Evolutionary conservation across 2,113 vertebrate species (phyloP), one percentile per base, ranked within the genome.

Genomic region (Mus musculus): DNA sequence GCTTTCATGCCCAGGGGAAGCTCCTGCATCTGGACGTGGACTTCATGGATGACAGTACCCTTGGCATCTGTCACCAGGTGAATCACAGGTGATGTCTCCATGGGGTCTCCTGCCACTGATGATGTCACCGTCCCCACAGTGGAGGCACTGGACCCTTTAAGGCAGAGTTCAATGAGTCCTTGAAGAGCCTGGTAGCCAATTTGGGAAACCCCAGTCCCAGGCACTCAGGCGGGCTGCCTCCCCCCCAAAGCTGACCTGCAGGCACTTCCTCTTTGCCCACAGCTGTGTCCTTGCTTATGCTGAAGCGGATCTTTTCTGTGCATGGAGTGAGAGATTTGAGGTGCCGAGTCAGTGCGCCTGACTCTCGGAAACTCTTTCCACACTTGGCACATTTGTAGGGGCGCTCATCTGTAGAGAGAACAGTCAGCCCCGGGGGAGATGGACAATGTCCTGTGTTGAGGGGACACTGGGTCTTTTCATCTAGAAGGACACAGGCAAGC

Each of bases 311-410:
- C 97, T 99, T 99, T 96, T 99, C 99, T 0, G 99, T 99, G 98
- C 99, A 99, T 0, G 99, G 99, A 0, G 99, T 99, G 92, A 99
- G 98, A 49, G 99, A 99, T 97, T 99, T 99, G 81, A 99, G 98
- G 96, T 99, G 99, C 97, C 99, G 98, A 33, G 99, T 99, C 97
- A 99, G 98, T 2, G 99, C 99, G 0, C 99, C 99, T 0, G 99
- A 99, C 97, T 99, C 99, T 93, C 99, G 98, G 98, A 99, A 99
- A 91, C 99, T 99, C 97, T 99, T 99, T 77, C 99, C 99, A 97
- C 99, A 99, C 77, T 99, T 99, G 96, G 98, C 99, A 93, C 99
- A 99, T 92, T 99, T 99, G 96, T 99, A 99, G 9, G 99, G 99
- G 8, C 99, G 99, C 97, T 99, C 99, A 69, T 99, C 99, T 99